Conservation (phyloP, 2,888 invertebrate species). For the Parnassius orleans region DNA sequence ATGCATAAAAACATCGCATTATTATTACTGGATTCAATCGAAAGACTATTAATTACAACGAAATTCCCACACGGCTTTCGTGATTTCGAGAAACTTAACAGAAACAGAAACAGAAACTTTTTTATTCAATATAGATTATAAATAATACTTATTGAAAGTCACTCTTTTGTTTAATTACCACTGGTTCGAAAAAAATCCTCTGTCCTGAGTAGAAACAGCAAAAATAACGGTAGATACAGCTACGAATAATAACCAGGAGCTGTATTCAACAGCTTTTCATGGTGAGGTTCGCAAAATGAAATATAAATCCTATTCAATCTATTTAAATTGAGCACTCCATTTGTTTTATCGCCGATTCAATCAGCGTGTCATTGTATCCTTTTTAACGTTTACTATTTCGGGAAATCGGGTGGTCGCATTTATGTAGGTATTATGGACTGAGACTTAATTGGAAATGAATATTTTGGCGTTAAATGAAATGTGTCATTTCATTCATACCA, state of each 20-base stretch:
- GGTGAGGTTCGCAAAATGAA: constrained; percentile 63
- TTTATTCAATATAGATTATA: too few relatives aligned
- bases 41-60: constrained; percentile 43
- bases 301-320: constrained; percentile 76
- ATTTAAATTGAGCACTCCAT: constrained; percentile 75
- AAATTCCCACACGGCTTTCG: constrained; percentile 42
- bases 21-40: constrained; percentile 31
- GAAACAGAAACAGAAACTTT: too few relatives aligned
- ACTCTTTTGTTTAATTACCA: too few relatives aligned
- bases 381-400: constrained; percentile 4
- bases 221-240: constrained; percentile 26
- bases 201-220: too few relatives aligned
- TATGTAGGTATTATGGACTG: not conserved
- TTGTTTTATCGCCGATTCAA: constrained; percentile 74
- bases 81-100: constrained; percentile 41
- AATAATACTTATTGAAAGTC: too few relatives aligned
- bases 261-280: constrained; percentile 45
- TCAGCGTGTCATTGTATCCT: constrained; percentile 62
- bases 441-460: not conserved
- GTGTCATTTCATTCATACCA: too few relatives aligned
- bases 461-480: too few relatives aligned
- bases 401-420: not conserved
- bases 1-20: constrained; percentile 32
- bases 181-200: too few relatives aligned
- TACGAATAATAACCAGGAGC: constrained; percentile 21